phyloP scores from a whole-genome alignment of 2,113 vertebrate species.

The Ptychochromis oligacanthus region DNA sequence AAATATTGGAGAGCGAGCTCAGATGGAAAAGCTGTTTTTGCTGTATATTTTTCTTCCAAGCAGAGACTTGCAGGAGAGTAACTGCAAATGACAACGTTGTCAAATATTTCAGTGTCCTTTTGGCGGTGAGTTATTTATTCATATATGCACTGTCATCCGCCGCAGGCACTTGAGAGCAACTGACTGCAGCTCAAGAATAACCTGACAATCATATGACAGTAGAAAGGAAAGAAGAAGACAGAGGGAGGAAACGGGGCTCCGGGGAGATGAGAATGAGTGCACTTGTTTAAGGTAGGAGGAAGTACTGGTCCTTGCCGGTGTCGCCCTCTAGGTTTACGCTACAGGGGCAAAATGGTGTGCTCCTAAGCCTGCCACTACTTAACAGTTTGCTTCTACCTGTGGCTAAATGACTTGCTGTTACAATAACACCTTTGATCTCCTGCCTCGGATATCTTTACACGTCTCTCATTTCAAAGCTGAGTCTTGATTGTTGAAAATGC shows the following conservation, averaged over 20 bases:
- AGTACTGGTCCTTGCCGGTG: background rate
- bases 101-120: slow-evolving; percentile 68
- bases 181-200: slow-evolving; percentile 68
- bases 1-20: background rate
- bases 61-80: slow-evolving; percentile 47
- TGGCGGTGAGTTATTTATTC: slow-evolving; percentile 70
- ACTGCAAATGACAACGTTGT: slow-evolving; percentile 72
- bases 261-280: slow-evolving; percentile 12
- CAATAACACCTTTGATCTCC: slow-evolving; percentile 29
- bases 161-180: slow-evolving; percentile 67
- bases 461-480: slow-evolving; percentile 23
- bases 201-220: slow-evolving; percentile 69
- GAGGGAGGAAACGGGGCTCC: slow-evolving; percentile 32
- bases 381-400: slow-evolving; percentile 18
- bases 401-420: slow-evolving; percentile 32
- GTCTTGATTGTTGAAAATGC: slow-evolving; percentile 32
- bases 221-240: slow-evolving; percentile 47
- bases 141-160: slow-evolving; percentile 73
- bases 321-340: slow-evolving; percentile 20
- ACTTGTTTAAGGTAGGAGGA: slow-evolving; percentile 29
- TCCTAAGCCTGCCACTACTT: background rate
- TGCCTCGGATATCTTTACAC: background rate
- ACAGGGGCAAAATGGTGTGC: background rate
- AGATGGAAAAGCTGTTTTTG: slow-evolving; percentile 24
- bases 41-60: slow-evolving; percentile 22